These are phyloP conservation scores for Dipodomys stephensi DNA, from an alignment of 2,113 vertebrate genomes.

Conservation along the genomic window DNA sequence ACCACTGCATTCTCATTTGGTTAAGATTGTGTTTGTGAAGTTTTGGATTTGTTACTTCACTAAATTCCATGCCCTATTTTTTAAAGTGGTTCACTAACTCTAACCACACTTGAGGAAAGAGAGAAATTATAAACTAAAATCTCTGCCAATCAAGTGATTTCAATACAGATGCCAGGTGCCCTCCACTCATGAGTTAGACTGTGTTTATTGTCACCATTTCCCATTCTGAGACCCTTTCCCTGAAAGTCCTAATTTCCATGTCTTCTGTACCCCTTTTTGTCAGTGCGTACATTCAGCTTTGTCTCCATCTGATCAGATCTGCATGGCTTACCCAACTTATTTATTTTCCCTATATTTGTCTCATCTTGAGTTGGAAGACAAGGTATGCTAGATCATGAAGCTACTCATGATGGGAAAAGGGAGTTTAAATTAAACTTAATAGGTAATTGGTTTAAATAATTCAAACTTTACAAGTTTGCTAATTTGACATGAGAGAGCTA, in stretches of 20 bases:
- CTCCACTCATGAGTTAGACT: not conserved
- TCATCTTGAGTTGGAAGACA: conserved; percentile 7
- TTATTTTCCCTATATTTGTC: not conserved
- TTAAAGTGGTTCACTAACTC: not conserved
- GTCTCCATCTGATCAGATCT: not conserved
- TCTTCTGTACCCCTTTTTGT: not conserved
- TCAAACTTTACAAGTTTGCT: not conserved
- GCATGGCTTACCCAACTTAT: fast-evolving
- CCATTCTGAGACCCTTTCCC: not conserved
- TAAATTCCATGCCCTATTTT: not conserved
- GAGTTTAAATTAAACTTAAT: not conserved
- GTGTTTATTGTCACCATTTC: not conserved
- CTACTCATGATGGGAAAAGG: not conserved
- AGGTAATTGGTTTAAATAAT: not conserved
- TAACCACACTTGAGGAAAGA: not conserved
- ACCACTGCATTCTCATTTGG: not conserved
- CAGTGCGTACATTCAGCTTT: not conserved
- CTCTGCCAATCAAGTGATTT: not conserved
- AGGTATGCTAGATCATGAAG: not conserved
- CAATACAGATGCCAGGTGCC: not conserved
- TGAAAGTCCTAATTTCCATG: not conserved
- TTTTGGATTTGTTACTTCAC: not conserved
- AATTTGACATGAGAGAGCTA: not conserved
- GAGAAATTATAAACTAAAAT: not conserved
- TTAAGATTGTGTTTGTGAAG: not conserved